Base-by-base conservation (phyloP, 2,888 invertebrate genomes). In the Epirrhoe tristata region DNA sequence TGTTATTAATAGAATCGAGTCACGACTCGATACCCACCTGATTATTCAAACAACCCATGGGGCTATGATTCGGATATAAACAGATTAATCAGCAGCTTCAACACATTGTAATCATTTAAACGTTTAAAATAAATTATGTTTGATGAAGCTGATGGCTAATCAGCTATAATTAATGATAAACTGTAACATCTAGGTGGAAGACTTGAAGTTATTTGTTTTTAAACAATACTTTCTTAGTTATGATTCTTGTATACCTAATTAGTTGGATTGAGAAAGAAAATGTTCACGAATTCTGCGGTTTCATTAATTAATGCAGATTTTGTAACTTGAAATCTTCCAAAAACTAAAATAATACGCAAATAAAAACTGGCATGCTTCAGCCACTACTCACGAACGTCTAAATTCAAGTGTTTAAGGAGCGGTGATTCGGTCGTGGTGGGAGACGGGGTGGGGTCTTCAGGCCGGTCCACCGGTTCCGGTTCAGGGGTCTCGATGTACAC, bases 361-460 rank as follows among this genome's bases (percentile, higher is more conserved):
- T 82, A 83, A 86, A 81, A 91, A 88, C 82, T 84, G 90, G 90
- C 93, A 93, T 92, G 92, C 93, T 84, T 80, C 86, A 91, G 93
- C 93, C 87, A 82, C 93, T 93, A 93, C 93, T 93, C 93, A 93
- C 93, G 86, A 93, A 87, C 86, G 81, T 82, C 86, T 87, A 88
- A 82, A 86, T 90, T 85, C 87, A 87, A 81, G 78, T 76, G 78
- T 78, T 77, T 79, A 81, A 75, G 84, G 84, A 85, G 79, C 77
- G 86, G 84, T 79, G 74, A 75, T 63, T 80, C 80, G 60, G 79
- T 75, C 74, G 67, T 74, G 64, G 80, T 74, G 61, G 77, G 72
- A 55, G 74, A 67, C 62, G 79, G 75, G 57, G 69, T 74, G 70
- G 48, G 70, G 65, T 53, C 59, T 24, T 68, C 64, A 14, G 75